These are phyloP conservation scores for Sciurus carolinensis DNA, from an alignment of 2,797 vertebrate genomes.

Conservation along the genomic window DNA sequence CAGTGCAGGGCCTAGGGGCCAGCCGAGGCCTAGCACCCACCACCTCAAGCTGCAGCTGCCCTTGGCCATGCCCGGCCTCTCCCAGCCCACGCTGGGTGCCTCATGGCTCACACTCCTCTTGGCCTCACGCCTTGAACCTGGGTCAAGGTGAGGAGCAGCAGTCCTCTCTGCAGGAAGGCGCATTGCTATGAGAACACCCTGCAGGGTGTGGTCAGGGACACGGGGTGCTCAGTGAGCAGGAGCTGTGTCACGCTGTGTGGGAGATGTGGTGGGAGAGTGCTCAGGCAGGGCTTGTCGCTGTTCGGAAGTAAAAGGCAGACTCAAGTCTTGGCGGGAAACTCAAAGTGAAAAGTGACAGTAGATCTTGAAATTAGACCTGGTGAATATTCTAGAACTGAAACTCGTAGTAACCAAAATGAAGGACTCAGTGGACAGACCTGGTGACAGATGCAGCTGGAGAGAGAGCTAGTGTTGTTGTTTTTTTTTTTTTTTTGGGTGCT, in stretches of 20 bases:
- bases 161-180: not conserved
- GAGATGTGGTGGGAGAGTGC: no score
- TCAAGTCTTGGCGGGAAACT: not conserved
- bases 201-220: no score
- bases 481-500: not conserved
- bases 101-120: rapidly evolving
- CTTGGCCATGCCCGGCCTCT: not conserved
- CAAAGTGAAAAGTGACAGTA: not conserved
- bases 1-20: not conserved
- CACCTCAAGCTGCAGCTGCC: not conserved
- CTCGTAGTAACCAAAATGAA: not conserved
- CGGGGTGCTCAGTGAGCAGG: no score
- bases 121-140: no score
- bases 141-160: not conserved
- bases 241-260: no score
- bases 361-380: not conserved
- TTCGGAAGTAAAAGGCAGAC: not conserved
- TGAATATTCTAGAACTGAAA: not conserved
- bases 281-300: not conserved
- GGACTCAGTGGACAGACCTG: rapidly evolving
- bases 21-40: not conserved
- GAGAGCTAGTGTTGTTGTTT: not conserved
- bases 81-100: not conserved
- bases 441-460: rapidly evolving
- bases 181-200: no score